Percentiles rank a stretch among this genome's conserved stretches.
These are phyloP conservation scores for Urophycis tenuis DNA, from an alignment of 2,797 vertebrate species.

Conservation along the genomic window DNA sequence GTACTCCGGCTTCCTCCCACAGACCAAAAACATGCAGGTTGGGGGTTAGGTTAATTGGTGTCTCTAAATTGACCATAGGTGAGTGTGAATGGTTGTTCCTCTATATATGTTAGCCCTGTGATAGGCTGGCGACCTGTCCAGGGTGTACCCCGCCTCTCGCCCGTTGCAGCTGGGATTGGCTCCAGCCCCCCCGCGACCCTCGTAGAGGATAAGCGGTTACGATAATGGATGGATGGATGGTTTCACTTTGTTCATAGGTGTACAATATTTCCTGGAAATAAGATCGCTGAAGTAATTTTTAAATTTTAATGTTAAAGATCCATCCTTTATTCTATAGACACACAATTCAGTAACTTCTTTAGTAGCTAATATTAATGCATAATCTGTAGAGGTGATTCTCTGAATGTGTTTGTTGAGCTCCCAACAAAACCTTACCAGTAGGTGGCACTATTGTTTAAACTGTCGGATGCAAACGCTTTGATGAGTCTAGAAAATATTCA, in stretches of 20 bases:
- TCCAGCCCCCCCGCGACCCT: too few relatives aligned
- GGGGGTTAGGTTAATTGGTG: too few relatives aligned
- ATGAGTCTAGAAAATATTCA: not conserved
- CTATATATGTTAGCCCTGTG: too few relatives aligned
- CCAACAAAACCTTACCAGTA: not conserved
- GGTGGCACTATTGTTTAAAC: conserved; percentile 1
- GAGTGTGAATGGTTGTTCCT: too few relatives aligned
- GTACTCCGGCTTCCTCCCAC: too few relatives aligned
- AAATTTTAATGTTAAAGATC: not conserved
- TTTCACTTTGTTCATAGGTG: not conserved
- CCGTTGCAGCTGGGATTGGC: too few relatives aligned
- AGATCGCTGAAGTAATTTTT: not conserved
- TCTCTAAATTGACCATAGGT: too few relatives aligned
- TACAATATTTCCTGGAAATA: not conserved
- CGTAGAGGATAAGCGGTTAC: too few relatives aligned
- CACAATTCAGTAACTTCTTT: not conserved
- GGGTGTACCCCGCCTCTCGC: too few relatives aligned
- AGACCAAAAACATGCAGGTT: too few relatives aligned
- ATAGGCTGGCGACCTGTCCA: too few relatives aligned
- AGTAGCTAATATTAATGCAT: not conserved
- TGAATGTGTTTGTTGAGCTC: not conserved
- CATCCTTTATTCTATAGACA: not conserved
- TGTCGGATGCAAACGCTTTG: not conserved
- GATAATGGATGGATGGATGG: too few relatives aligned
- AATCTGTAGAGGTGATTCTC: not conserved